phyloP scores from a whole-genome alignment of 1,140 invertebrate genomes.

The Episyrphus balteatus region DNA sequence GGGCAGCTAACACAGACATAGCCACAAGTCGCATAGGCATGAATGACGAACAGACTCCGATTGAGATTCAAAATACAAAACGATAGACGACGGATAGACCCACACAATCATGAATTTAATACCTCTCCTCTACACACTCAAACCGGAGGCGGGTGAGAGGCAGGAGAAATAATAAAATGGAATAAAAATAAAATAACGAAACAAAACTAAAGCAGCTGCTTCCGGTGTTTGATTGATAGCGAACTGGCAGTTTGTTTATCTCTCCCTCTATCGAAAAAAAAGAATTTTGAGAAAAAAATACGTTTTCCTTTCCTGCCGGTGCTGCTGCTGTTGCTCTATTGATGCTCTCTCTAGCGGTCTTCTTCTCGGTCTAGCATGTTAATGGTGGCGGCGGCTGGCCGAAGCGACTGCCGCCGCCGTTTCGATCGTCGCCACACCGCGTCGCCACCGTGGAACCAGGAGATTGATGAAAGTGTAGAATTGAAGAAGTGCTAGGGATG shows the following conservation, averaged over 20 bases:
- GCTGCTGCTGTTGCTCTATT: slow-evolving; percentile 7
- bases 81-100: too few relatives aligned
- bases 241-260: slow-evolving; percentile 38
- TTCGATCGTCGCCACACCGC: too few relatives aligned
- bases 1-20: too few relatives aligned
- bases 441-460: too few relatives aligned
- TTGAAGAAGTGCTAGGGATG: too few relatives aligned
- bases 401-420: too few relatives aligned
- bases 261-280: slow-evolving; percentile 18
- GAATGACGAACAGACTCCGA: too few relatives aligned
- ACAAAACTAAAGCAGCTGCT: slow-evolving; percentile 37
- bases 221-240: slow-evolving; percentile 38
- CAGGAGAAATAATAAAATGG: slow-evolving; percentile 11
- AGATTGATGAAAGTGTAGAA: too few relatives aligned
- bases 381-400: too few relatives aligned
- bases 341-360: not conserved
- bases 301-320: slow-evolving; percentile 5
- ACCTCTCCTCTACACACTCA: not conserved
- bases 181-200: not conserved
- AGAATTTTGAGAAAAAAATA: slow-evolving; percentile 1
- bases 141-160: not conserved
- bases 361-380: not conserved
- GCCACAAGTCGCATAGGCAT: too few relatives aligned
- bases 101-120: too few relatives aligned
- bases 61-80: too few relatives aligned